These are phyloP conservation scores for Hypsopygia costalis DNA, from an alignment of 2,888 invertebrate genomes.

Conservation along the genomic window DNA sequence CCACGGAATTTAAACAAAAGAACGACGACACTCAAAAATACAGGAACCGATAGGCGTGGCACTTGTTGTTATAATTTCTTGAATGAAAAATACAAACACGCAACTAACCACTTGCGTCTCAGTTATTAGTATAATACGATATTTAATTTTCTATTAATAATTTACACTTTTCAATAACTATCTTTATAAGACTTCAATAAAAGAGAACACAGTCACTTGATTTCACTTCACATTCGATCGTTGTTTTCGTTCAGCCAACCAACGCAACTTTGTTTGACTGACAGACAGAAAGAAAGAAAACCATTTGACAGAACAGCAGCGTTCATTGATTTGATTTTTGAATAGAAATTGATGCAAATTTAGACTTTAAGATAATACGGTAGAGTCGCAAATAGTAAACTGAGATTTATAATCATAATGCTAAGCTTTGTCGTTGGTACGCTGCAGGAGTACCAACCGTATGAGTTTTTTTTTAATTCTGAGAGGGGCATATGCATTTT, in stretches of 20 bases:
- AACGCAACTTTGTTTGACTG: background rate
- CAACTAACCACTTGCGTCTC: background rate
- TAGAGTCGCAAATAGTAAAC: too few relatives aligned
- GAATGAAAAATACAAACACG: slow-evolving; percentile 47
- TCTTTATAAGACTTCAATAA: too few relatives aligned
- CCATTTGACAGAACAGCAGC: too few relatives aligned
- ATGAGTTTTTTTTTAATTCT: too few relatives aligned
- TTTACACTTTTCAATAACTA: too few relatives aligned
- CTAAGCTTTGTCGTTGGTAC: too few relatives aligned
- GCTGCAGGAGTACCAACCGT: too few relatives aligned
- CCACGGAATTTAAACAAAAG: slow-evolving; percentile 28
- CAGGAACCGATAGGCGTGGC: slow-evolving; percentile 60
- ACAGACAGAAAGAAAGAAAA: background rate
- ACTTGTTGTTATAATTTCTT: slow-evolving; percentile 45
- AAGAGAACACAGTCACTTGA: slow-evolving; percentile 32
- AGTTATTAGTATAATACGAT: background rate
- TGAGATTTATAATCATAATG: too few relatives aligned
- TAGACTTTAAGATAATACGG: too few relatives aligned
- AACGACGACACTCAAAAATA: slow-evolving; percentile 25
- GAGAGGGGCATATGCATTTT: too few relatives aligned
- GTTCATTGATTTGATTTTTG: too few relatives aligned
- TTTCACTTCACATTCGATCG: slow-evolving; percentile 7
- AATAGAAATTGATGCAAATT: too few relatives aligned
- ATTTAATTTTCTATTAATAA: slow-evolving; percentile 8
- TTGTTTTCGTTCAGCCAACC: background rate